These are phyloP conservation scores for Falcunculus frontatus DNA, from an alignment of 2,113 vertebrate genomes.

Conservation along the genomic window DNA sequence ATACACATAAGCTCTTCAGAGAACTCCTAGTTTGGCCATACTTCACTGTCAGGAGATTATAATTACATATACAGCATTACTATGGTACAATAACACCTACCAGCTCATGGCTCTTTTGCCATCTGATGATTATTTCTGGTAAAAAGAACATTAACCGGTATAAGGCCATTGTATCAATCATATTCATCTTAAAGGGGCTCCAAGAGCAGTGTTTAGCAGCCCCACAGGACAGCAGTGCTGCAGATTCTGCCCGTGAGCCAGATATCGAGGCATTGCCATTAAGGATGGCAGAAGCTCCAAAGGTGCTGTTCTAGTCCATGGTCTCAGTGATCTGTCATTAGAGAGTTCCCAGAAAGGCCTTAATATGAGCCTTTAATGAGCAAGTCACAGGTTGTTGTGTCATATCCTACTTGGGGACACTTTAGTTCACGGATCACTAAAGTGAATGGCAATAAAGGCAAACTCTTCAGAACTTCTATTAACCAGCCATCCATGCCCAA, in stretches of 20 bases:
- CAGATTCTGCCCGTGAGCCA: neutral
- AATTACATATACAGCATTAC: neutral
- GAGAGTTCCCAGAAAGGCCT: slow-evolving; percentile 1
- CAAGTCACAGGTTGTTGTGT: neutral
- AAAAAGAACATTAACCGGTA: slow-evolving; percentile 13
- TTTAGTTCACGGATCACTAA: slow-evolving; percentile 18
- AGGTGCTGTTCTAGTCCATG: neutral
- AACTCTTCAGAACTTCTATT: neutral
- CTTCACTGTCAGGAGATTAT: neutral
- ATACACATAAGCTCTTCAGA: neutral
- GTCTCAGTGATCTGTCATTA: neutral
- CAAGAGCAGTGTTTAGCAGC: slow-evolving; percentile 23
- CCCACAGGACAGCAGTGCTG: neutral
- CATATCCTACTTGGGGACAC: neutral
- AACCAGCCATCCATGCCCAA: neutral
- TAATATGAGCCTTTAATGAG: neutral
- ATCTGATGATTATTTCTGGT: slow-evolving; percentile 10
- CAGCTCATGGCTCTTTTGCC: neutral
- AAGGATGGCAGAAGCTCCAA: neutral
- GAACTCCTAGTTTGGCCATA: neutral
- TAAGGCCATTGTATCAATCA: slow-evolving; percentile 27
- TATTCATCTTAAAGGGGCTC: slow-evolving; percentile 10
- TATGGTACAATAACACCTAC: neutral
- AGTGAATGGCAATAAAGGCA: neutral
- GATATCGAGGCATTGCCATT: neutral